Conservation (phyloP, 2,797 vertebrate species). For the Coregonus sp. region DNA sequence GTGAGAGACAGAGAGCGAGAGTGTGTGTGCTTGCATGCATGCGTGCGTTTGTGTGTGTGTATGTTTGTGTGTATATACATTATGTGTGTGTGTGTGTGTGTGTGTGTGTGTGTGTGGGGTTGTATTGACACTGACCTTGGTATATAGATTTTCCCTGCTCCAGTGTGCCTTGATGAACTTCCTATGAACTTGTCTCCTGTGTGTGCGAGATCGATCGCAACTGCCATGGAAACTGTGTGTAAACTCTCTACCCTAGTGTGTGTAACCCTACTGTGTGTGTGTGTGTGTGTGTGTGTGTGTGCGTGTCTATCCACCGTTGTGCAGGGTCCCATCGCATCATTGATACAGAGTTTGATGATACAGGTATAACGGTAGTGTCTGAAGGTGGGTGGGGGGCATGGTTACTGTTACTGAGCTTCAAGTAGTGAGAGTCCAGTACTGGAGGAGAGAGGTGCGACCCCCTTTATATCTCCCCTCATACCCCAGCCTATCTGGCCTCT, state of each 20-base stretch:
- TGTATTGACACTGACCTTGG: background rate
- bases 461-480: conserved; percentile 20
- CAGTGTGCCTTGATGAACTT: conserved; percentile 41
- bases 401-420: conserved; percentile 73
- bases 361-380: conserved; percentile 90
- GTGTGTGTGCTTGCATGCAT: conserved; percentile 1
- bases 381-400: conserved; percentile 93
- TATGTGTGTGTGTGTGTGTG: background rate
- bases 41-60: conserved; percentile 9
- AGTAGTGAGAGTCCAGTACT: conserved; percentile 69
- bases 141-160: conserved; percentile 23
- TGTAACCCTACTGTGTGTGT: conserved; percentile 36
- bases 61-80: background rate
- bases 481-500: conserved; percentile 3
- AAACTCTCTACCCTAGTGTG: conserved; percentile 42
- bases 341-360: conserved; percentile 99
- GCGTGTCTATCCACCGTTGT: conserved; percentile 77
- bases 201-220: conserved; percentile 12
- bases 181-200: conserved; percentile 6
- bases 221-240: conserved; percentile 63
- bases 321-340: conserved; percentile 98
- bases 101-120: background rate
- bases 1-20: conserved; percentile 10
- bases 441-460: conserved; percentile 58
- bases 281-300: conserved; percentile 63